Evolutionary conservation across 2,888 invertebrate genomes (phyloP), one percentile per base, ranked within the genome.

Genomic region (Siphlonurus alternatus): DNA sequence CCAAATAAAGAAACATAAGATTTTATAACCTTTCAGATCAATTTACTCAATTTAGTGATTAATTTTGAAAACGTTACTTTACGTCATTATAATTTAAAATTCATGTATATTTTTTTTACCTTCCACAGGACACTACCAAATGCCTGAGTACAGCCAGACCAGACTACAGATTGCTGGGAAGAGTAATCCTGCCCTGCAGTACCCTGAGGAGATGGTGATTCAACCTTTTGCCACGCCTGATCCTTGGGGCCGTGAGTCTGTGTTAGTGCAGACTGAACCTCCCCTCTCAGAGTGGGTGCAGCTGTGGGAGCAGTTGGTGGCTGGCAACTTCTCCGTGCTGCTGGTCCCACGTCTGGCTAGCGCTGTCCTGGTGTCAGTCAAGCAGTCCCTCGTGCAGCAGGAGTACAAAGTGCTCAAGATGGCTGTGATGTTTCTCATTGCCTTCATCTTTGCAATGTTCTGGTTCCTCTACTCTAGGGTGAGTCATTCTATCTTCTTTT

Each of bases 401-500:
- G n/a, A n/a, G n/a, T n/a, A n/a, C n/a, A n/a, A n/a, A n/a, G 38
- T 38, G 15, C 38, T 38, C 15, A 15, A 88, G 74, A 78, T 88
- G 59, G 79, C 83, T 22, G 74, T 89, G 1, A 83, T 87, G 38
- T 79, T 88, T 64, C 76, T 88, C 61, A 79, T 84, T 25, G 83
- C 86, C 61, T 79, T 85, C 67, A 83, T 88, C 65, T 78, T 88
- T 66, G 80, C 83, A 22, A 83, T 88, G 83, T 85, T 86, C 73
- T 88, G 86, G 85, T 88, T 88, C 72, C 79, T 87, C 54, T 81
- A 85, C 71, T 82, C 83, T 74, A 85, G 88, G 76, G 86, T 85
- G 72, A 77, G 77, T 69, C 73, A 75, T 23, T 38, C 1, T 7
- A 2, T 2, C n/a, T 1, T 66, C 70, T 74, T 61, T 73, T 69